Percentiles rank a stretch among this genome's conserved stretches.
phyloP scores from a whole-genome alignment of 2,888 invertebrate genomes.

The Callosobruchus maculatus region DNA sequence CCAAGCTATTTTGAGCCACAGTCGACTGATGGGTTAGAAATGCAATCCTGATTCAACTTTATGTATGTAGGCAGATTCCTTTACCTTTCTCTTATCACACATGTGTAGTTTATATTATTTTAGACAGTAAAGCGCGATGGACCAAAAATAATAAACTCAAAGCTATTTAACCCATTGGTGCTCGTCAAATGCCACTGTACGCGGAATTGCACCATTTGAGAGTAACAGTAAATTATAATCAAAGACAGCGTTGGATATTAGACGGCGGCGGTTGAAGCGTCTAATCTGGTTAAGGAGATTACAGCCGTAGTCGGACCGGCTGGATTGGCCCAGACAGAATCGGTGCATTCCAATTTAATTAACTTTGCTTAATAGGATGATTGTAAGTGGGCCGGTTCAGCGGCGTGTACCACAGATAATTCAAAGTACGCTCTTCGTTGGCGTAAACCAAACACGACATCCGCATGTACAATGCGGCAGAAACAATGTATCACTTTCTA shows the following conservation, averaged over 20 bases:
- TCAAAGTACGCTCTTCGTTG: neutral
- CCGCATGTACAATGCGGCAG: too few species aligned
- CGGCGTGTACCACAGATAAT: neutral
- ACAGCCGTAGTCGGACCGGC: neutral
- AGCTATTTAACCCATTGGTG: neutral
- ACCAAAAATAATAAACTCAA: too few species aligned
- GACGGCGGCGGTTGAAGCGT: neutral
- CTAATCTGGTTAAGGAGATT: neutral
- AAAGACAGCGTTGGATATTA: neutral
- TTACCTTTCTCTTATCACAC: too few species aligned
- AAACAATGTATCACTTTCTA: too few species aligned
- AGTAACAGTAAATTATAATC: neutral
- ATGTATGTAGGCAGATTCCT: too few species aligned
- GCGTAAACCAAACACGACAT: too few species aligned
- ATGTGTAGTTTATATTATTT: too few species aligned
- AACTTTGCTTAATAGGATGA: neutral
- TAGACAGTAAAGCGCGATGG: too few species aligned
- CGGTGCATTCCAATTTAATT: neutral
- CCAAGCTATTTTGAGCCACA: too few species aligned
- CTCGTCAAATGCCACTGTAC: neutral
- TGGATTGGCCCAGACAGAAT: neutral
- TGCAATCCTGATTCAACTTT: too few species aligned
- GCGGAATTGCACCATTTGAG: neutral
- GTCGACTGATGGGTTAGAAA: too few species aligned
- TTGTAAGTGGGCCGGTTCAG: neutral